Evolutionary conservation across 2,888 invertebrate genomes (phyloP), one percentile per base, ranked within the genome.

Genomic region (Phania funesta): DNA sequence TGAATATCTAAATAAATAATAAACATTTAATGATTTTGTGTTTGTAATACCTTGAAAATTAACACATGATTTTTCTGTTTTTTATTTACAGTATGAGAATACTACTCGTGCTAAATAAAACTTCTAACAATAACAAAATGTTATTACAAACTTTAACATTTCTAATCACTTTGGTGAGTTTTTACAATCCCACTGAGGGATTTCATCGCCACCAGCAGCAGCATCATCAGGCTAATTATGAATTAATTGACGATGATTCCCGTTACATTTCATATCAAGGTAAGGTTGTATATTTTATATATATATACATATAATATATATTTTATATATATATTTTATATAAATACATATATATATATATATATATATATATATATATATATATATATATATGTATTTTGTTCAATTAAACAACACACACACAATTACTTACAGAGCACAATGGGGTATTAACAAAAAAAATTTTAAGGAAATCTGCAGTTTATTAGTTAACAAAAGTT

Each of bases 181-280:
- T 73, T 35, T 75, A 74, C 16, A 67, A 67, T 22, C 32, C 62
- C 41, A 64, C 32, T 1, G 48, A 56, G 50, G 84, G 73, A 20
- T 60, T 76, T 35, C 76, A 79, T 56, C 74, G 73, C 13, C 48
- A 62, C 35, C 77, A 75, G 46, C 52, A 68, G 11, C 68, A 70
- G 41, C 48, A 35, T n/a, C 75, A 52, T 20, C 74, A 78, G 75
- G 83, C 88, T 54, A 86, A 86, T 77, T 86, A 84, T 78, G 90
- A 89, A 64, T 83, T 88, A 75, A 83, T 87, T 84, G 88, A 89
- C 80, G 89, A 89, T 83, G 91, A 91, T 87, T 91, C 91, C 80
- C 89, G 91, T 80, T 91, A 88, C 83, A 89, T 91, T 85, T 90
- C 90, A 84, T 90, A 89, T 87, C 89, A 90, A 89, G 91, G 91